These are phyloP conservation scores for Serilophus lunatus DNA, from an alignment of 2,113 vertebrate genomes.

Conservation along the genomic window DNA sequence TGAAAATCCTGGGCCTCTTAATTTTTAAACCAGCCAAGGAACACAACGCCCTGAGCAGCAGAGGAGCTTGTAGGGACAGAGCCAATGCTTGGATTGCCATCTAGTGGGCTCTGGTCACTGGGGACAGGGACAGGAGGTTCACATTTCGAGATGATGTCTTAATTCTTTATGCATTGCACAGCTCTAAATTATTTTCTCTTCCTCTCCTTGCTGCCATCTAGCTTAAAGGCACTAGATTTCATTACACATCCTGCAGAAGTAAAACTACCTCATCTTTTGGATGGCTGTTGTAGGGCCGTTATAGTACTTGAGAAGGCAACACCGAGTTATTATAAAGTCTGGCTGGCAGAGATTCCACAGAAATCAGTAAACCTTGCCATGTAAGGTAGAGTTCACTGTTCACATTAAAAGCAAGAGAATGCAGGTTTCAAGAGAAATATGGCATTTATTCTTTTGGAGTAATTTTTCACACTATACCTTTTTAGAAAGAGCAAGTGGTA, in stretches of 20 bases:
- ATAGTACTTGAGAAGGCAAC: not conserved
- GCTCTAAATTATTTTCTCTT: not conserved
- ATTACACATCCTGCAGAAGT: fast-evolving
- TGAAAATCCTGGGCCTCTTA: not conserved
- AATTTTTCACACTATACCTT: not conserved
- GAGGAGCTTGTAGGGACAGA: not conserved
- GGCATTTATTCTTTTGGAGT: not conserved
- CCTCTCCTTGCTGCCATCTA: not conserved
- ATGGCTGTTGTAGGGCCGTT: not conserved
- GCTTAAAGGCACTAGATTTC: not conserved
- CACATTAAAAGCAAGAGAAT: not conserved
- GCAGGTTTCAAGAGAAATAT: not conserved
- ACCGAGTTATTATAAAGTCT: not conserved
- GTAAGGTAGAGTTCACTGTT: not conserved
- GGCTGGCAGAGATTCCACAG: not conserved
- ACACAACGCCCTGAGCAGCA: not conserved
- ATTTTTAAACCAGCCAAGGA: not conserved
- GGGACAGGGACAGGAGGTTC: not conserved
- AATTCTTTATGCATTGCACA: fast-evolving
- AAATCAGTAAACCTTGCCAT: not conserved
- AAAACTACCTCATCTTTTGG: not conserved
- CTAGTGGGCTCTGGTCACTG: slow-evolving; percentile 42
- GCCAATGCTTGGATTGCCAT: not conserved
- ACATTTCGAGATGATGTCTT: fast-evolving
- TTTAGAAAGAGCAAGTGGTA: not conserved